Evolutionary conservation across 2,888 invertebrate species (phyloP).

Genomic region (Archips crataeganus): DNA sequence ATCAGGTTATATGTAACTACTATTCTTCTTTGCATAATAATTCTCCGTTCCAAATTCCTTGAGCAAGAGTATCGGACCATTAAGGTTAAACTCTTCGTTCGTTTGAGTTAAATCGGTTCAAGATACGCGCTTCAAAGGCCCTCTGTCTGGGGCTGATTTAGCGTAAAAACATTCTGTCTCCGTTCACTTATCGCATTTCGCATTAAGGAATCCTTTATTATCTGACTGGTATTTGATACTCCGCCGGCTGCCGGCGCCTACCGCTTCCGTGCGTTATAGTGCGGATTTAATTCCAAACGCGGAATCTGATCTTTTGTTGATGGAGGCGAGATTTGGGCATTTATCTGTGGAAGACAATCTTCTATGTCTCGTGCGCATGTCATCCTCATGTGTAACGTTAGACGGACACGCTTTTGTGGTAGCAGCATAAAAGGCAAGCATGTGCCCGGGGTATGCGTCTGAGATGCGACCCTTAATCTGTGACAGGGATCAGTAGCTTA

Average conservation of each 20-base stretch:
- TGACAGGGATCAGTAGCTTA: conserved; percentile 34
- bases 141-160: conserved; percentile 79
- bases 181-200: conserved; percentile 73
- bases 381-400: conserved; percentile 71
- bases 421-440: conserved; percentile 66
- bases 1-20: neutral
- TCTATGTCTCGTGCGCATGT: conserved; percentile 77
- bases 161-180: conserved; percentile 76
- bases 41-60: conserved; percentile 17
- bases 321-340: conserved; percentile 73
- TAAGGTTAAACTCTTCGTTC: conserved; percentile 64
- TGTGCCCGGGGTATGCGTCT: conserved; percentile 61
- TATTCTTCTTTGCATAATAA: neutral
- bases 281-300: conserved; percentile 66
- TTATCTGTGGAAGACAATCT: conserved; percentile 70
- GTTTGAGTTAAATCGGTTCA: conserved; percentile 68
- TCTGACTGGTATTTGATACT: conserved; percentile 74
- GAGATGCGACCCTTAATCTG: conserved; percentile 45
- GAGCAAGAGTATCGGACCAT: conserved; percentile 27
- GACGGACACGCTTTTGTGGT: conserved; percentile 73
- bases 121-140: conserved; percentile 62
- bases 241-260: conserved; percentile 74
- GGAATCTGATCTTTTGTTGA: conserved; percentile 82
- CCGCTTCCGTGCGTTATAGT: conserved; percentile 76
- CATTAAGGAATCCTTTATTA: conserved; percentile 78